Percentiles rank a stretch among this genome's conserved stretches.
phyloP scores from a whole-genome alignment of 2,797 vertebrate species.

The Sternarchorhynchus goeldii region DNA sequence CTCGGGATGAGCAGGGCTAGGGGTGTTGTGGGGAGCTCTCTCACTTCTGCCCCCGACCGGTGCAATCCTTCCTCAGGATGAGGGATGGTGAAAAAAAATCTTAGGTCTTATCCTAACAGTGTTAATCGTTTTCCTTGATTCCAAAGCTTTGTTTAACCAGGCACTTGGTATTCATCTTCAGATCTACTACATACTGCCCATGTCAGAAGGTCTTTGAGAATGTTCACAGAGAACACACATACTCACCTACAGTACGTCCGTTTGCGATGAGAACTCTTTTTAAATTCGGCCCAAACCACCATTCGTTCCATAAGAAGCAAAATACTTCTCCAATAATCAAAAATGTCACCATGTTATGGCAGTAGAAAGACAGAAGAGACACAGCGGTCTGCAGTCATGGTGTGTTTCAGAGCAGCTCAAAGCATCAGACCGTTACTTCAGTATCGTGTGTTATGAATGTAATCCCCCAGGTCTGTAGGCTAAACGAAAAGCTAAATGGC shows the following conservation, averaged over 20 bases:
- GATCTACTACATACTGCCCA: background rate
- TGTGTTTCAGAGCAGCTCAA: background rate
- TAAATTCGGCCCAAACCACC: too few relatives aligned
- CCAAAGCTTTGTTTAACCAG: slow-evolving; percentile 53
- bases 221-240: too few relatives aligned
- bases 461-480: slow-evolving; percentile 7
- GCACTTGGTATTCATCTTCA: background rate
- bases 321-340: too few relatives aligned
- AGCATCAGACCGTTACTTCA: slow-evolving; percentile 18
- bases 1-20: background rate
- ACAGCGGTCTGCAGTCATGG: background rate
- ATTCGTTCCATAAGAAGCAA: too few relatives aligned
- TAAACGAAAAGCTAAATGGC: slow-evolving; percentile 20
- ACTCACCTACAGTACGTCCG: too few relatives aligned
- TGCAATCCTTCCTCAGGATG: background rate
- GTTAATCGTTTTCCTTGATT: slow-evolving; percentile 66
- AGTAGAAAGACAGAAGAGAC: background rate
- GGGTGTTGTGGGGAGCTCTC: background rate
- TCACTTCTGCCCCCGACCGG: background rate
- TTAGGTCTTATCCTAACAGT: slow-evolving; percentile 40
- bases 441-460: background rate
- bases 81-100: background rate
- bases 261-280: too few relatives aligned
- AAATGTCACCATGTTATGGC: background rate
- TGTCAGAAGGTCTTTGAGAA: too few relatives aligned